Evolutionary conservation across 1,140 invertebrate genomes (phyloP), one percentile per base, ranked within the genome.

Genomic region (Euura saliciscinereae): DNA sequence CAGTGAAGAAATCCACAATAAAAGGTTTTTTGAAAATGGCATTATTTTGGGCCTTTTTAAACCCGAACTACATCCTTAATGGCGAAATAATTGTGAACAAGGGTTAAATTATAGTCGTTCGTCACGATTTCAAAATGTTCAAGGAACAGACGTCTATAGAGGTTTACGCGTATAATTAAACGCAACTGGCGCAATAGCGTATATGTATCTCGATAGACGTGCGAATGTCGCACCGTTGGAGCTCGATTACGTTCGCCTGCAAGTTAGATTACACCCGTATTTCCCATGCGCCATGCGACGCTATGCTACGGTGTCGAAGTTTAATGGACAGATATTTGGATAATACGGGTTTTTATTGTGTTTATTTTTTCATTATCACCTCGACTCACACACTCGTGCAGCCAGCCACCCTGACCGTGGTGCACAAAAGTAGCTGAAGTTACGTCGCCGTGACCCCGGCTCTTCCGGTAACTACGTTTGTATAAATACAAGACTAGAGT

Each of bases 261-360:
- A 59, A 59, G 51, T 59, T 59, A 59, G 51, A 59, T 59, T 59
- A 59, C 51, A 28, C 51, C 51, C 51, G 51, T 59, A 59, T 59
- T 59, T 59, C 51, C 51, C 51, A 8, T 8, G 13, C 51, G 51
- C 28, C 28, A 28, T 28, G 28, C 28, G 28, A 28, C 28, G 28
- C 28, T 28, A 28, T 28, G 28, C 28, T 28, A 6, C 13, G 51
- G 51, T 59, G 51, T 59, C 51, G 51, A 59, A 59, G 51, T 59
- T 59, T 59, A 59, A 59, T 59, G 51, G 51, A 11, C 51, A n/a
- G 8, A n/a, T 2, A 59, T 59, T n/a, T 59, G 51, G 13, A 11
- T 59, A 59, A 59, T 59, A 59, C 51, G 28, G 28, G 28, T 28
- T 28, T 28, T 28, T 28, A 28, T 28, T 28, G 28, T 28, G 28